Evolutionary conservation across 2,888 invertebrate species (phyloP), one percentile per base, ranked within the genome.

Genomic region (Drosophila sordidula): DNA sequence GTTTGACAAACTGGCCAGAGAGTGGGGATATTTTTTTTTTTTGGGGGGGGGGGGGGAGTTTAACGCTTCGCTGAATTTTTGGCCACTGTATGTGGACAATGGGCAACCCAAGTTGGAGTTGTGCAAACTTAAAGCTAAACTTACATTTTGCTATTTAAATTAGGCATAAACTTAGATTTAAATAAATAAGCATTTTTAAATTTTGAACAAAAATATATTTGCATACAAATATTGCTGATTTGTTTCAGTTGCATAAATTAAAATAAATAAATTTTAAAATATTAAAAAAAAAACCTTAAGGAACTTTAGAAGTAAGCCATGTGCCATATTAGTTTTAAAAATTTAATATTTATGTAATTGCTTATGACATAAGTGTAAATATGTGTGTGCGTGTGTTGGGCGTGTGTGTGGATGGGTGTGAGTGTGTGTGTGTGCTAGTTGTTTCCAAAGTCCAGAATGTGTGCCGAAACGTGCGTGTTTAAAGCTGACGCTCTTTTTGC

Each of bases 401-500:
- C 45, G 45, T 74, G 63, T 57, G 55, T 59, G 45, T 57, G 22
- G 61, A 32, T 62, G 57, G 14, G 52, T 54, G 46, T 56, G 65
- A 57, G 66, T 59, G 59, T 56, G 61, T 57, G 69, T 66, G 54
- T 78, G 54, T 46, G 63, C 55, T 61, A 38, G 52, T 54, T 64
- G 74, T 70, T 74, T 73, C 89, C 89, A 79, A 79, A 57, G 83
- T 84, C 83, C 83, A 88, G 87, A 59, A 63, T 56, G 58, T 68
- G 75, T 64, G 78, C 70, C 85, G 49, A 66, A 50, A 29, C 42
- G 26, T 29, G 42, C 14, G 68, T 63, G 82, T 70, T 63, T 50
- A 67, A 47, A 54, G 74, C 52, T 52, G 69, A 6, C 39, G 46
- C 49, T 55, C 36, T 45, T 49, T 62, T 44, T 56, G 74, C 77